These are phyloP conservation scores for Nowickia ferox DNA, from an alignment of 2,888 invertebrate genomes.

Conservation along the genomic window DNA sequence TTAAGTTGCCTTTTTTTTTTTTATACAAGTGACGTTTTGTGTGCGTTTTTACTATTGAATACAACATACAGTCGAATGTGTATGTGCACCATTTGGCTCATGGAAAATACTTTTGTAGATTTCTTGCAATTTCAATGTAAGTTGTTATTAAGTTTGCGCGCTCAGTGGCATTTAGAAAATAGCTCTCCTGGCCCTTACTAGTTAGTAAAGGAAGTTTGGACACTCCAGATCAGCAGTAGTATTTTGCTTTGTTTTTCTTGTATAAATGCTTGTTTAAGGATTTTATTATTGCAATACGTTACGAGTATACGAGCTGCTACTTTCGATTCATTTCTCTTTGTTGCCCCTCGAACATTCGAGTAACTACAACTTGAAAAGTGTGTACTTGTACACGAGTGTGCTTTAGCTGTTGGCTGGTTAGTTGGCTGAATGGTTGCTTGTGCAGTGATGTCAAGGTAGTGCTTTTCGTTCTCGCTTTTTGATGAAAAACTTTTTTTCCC, in stretches of 20 bases:
- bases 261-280: slow-evolving; percentile 67
- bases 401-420: slow-evolving; percentile 44
- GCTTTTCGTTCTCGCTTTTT: neutral
- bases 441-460: slow-evolving; percentile 23
- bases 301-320: slow-evolving; percentile 64
- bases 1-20: slow-evolving; percentile 14
- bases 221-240: slow-evolving; percentile 28
- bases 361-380: slow-evolving; percentile 69
- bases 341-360: slow-evolving; percentile 59
- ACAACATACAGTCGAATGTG: neutral
- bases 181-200: neutral
- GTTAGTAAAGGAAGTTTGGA: neutral
- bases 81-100: slow-evolving; percentile 44
- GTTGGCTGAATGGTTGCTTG: slow-evolving; percentile 4
- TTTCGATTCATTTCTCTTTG: slow-evolving; percentile 64
- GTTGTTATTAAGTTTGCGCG: neutral
- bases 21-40: slow-evolving; percentile 63
- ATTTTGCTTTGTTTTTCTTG: slow-evolving; percentile 47
- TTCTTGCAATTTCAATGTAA: neutral
- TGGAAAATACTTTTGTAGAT: neutral
- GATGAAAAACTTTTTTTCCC: too few species aligned
- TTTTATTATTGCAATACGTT: slow-evolving; percentile 69
- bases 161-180: neutral
- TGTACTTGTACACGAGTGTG: slow-evolving; percentile 62
- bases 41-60: neutral